Conservation (phyloP, 2,113 vertebrate species). For the Datnioides undecimradiatus region DNA sequence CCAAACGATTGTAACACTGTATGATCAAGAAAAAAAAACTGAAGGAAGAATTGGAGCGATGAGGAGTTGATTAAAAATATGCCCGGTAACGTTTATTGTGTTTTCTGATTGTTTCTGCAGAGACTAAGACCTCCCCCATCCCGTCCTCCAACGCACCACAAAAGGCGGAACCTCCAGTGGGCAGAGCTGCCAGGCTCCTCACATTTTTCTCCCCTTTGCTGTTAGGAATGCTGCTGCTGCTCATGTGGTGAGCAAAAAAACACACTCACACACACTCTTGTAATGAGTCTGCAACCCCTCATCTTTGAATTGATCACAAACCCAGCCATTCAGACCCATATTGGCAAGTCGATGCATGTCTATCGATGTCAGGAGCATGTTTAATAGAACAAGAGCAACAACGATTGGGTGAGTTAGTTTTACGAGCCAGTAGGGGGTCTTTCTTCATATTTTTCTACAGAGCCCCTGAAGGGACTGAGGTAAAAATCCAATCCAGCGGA, state of each 20-base stretch:
- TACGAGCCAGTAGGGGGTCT: slow-evolving; percentile 23
- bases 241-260: slow-evolving; percentile 75
- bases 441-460: slow-evolving; percentile 24
- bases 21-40: background rate
- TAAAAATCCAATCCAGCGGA: slow-evolving; percentile 44
- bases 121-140: slow-evolving; percentile 79
- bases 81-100: slow-evolving; percentile 26
- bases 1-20: background rate
- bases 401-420: slow-evolving; percentile 37
- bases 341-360: slow-evolving; percentile 35
- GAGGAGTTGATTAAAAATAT: slow-evolving; percentile 9
- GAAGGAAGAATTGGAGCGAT: background rate
- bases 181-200: slow-evolving; percentile 67
- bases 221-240: slow-evolving; percentile 77
- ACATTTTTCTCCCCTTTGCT: slow-evolving; percentile 74
- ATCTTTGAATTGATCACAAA: slow-evolving; percentile 45
- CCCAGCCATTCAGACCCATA: slow-evolving; percentile 39
- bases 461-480: slow-evolving; percentile 23
- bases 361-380: slow-evolving; percentile 40
- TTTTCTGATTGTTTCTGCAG: slow-evolving; percentile 52
- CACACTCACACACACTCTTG: slow-evolving; percentile 14
- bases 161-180: slow-evolving; percentile 74
- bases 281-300: slow-evolving; percentile 14
- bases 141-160: slow-evolving; percentile 78
- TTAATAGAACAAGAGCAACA: slow-evolving; percentile 44